Evolutionary conservation across 2,888 invertebrate species (phyloP), one percentile per base, ranked within the genome.

Genomic region (Oligia latruncula): DNA sequence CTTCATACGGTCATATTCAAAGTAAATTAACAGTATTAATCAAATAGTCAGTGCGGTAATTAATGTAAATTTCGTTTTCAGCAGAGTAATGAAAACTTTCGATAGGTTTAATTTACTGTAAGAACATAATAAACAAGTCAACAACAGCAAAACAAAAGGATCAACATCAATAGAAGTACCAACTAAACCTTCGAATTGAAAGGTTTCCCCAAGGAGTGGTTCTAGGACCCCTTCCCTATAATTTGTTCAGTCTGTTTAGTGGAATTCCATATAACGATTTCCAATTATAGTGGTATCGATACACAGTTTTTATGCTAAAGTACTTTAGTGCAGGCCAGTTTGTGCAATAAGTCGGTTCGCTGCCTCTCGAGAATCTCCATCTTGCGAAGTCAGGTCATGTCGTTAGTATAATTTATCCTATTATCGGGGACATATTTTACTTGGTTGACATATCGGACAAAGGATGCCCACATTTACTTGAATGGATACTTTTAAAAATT

Each of bases 1-100:
- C 49, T 65, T 74, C 60, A 64, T 79, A 64, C 46, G 46, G 67
- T 84, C 65, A 71, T 52, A 77, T 81, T 66, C 62, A 71, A 77
- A 75, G 78, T 76, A 78, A 86, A 81, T 88, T 77, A 80, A 71
- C 84, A 67, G 62, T 64, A 87, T 78, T 76, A 71, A 78, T 87
- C 79, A 83, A 87, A 71, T 83, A 76, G 13, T 65, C 55, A 5
- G n/a, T 62, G 52, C 58, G n/a, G 35, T 72, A 82, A 86, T 76
- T 73, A 78, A 82, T 82, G 71, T 82, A 67, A 52, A 74, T 78
- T 86, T 73, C 40, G 75, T 55, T 67, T 78, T 78, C 52, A 62
- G 46, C 71, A 15, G 20, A 71, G 52, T 80, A 70, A 55, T 70
- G 66, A 71, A 76, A 71, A 86, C 66, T 86, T 82, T 67, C 35